phyloP scores from a whole-genome alignment of 2,113 vertebrate species.

The Urocolius indicus region DNA sequence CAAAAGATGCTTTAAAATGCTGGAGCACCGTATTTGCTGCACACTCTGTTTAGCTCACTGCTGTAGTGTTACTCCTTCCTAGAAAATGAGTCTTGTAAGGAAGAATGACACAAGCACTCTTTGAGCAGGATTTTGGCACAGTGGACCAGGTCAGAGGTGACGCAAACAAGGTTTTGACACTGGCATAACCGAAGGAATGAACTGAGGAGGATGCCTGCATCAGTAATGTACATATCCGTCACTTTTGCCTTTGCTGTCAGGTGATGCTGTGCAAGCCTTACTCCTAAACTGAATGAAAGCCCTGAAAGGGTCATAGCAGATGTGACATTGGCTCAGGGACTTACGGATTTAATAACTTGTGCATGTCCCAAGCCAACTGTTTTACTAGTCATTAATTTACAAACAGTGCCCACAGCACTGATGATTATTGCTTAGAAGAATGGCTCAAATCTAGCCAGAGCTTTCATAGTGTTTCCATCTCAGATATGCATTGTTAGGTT shows the following conservation, averaged over 20 bases:
- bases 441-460: not conserved
- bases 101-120: not conserved
- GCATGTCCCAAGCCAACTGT: not conserved
- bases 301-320: not conserved
- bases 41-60: not conserved
- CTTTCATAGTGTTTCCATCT: not conserved
- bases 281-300: not conserved
- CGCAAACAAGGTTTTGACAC: not conserved
- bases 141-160: not conserved
- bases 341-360: not conserved
- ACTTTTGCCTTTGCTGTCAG: not conserved
- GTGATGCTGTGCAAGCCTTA: not conserved
- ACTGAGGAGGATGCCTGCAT: not conserved
- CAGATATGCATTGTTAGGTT: not conserved
- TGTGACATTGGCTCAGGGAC: not conserved
- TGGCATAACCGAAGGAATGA: not conserved
- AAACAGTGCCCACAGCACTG: not conserved
- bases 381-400: not conserved
- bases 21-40: not conserved
- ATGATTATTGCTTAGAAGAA: not conserved
- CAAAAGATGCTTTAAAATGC: not conserved
- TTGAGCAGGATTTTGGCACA: not conserved
- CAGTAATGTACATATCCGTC: not conserved
- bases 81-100: not conserved
- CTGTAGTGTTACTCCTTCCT: not conserved